Evolutionary conservation across 1,140 invertebrate genomes (phyloP), one percentile per base, ranked within the genome.

Genomic region (Lutraria rhynchaena): DNA sequence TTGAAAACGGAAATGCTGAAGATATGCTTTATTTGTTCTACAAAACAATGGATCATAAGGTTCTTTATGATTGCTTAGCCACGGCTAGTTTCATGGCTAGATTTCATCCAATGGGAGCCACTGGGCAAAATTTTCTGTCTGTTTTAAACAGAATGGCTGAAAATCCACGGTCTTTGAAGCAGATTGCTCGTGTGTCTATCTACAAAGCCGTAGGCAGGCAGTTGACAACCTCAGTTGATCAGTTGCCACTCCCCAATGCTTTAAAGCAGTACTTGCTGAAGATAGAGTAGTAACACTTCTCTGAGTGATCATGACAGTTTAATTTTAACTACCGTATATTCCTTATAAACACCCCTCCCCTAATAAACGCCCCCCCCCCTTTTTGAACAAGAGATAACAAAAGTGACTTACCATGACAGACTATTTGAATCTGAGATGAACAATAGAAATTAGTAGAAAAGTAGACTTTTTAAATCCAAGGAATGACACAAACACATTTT

Each of bases 41-140:
- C 77, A 87, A 89, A 76, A 84, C 87, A 11, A 92, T 92, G 91
- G 88, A 87, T 29, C 90, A 92, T 74, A 70, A 83, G 24, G 61
- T 81, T 5, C 67, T 92, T 13, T 90, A 86, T 65, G 83, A 89
- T n/a, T 90, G 89, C 81, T 86, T 92, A 0, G 85, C 77, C 33
- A 83, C 85, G 24, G 87, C 89, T 2, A 83, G 84, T 55, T 85
- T 80, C 51, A 87, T 87, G 78, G 80, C 87, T 11, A 82, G 85
- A 3, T 86, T 88, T 58, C 85, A 90, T 81, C 86, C 88, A 3
- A 57, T 83, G 49, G 84, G 85, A 46, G 69, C 81, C 15, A 83
- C 84, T 35, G 78, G 84, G 1, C 73, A 84, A 24, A 49, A 84
- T 24, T 87, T 91, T 44, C 37, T 89, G 15, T 46, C 76, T 17